These are phyloP conservation scores for Eurystomus gularis DNA, from an alignment of 2,113 vertebrate species.

Conservation along the genomic window DNA sequence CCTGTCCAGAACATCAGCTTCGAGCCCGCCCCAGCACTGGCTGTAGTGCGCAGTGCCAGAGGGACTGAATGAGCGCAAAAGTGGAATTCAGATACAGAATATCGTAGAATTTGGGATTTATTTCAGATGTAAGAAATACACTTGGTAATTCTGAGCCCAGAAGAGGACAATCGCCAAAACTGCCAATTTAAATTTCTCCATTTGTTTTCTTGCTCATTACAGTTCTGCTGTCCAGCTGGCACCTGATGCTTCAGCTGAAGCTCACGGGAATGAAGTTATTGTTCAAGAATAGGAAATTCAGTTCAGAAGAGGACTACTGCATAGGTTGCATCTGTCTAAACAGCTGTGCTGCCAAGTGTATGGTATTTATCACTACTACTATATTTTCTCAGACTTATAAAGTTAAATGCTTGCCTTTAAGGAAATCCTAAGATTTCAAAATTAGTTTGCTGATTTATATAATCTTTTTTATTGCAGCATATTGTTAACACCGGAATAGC, in stretches of 20 bases:
- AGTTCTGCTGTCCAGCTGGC: neutral
- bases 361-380: neutral
- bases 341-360: neutral
- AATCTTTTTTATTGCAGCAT: neutral
- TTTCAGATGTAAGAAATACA: slow-evolving; percentile 1
- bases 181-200: neutral
- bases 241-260: neutral
- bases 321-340: neutral
- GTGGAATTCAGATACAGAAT: neutral
- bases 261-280: neutral
- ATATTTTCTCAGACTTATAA: neutral
- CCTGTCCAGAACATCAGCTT: neutral
- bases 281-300: neutral
- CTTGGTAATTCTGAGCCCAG: neutral
- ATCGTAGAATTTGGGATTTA: neutral
- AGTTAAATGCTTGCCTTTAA: neutral
- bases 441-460: neutral
- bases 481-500: neutral
- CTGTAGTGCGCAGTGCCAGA: neutral
- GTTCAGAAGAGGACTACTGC: neutral
- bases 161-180: neutral
- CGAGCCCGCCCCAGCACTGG: neutral
- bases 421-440: neutral
- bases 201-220: neutral
- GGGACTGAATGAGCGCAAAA: neutral